phyloP scores from a whole-genome alignment of 2,888 invertebrate genomes.

The Zootermopsis nevadensis region DNA sequence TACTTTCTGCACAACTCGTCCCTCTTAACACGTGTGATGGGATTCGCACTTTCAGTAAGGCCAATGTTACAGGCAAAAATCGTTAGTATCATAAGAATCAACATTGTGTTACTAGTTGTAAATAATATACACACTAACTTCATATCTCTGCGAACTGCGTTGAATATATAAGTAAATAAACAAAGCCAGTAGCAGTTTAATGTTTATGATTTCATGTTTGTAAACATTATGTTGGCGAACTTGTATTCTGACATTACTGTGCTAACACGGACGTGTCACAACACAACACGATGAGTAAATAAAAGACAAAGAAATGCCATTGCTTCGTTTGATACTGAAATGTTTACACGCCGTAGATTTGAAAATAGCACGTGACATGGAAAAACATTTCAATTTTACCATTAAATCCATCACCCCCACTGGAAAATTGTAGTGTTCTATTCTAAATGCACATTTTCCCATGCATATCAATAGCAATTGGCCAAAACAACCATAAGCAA shows the following conservation, averaged over 20 bases:
- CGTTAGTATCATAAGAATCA: background rate
- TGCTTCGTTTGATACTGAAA: background rate
- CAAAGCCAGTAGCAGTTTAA: background rate
- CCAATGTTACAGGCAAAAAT: background rate
- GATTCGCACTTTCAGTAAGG: background rate
- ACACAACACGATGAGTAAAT: background rate
- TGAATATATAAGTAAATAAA: background rate
- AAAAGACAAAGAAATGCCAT: background rate
- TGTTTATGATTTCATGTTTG: background rate
- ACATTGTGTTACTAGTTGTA: background rate
- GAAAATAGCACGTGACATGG: too few species aligned
- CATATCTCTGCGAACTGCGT: background rate
- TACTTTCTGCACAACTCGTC: background rate
- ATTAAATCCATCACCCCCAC: too few species aligned
- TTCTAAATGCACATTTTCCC: too few species aligned
- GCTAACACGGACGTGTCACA: background rate
- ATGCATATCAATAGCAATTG: too few species aligned
- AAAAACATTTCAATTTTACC: too few species aligned
- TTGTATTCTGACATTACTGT: background rate
- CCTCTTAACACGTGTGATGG: slow-evolving; percentile 32
- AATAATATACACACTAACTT: background rate
- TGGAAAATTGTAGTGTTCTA: too few species aligned
- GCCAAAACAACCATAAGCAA: too few species aligned
- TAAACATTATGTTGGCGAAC: background rate
- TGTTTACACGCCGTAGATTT: background rate